Base-by-base conservation (phyloP, 2,888 invertebrate species). In the Chironomus tentans region DNA sequence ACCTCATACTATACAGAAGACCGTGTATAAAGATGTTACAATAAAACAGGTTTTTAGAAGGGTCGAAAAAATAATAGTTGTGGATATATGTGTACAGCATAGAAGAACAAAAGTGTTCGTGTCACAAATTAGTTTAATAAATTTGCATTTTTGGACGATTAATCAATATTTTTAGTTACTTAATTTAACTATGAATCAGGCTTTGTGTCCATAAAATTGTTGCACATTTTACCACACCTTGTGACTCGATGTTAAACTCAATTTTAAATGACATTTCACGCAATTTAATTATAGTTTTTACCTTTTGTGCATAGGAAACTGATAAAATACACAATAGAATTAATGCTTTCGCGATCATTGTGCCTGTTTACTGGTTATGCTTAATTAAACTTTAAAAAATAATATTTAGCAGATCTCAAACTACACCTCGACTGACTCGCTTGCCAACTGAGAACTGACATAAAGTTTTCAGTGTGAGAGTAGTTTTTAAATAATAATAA, bases 311-410 rank as follows among this genome's bases (percentile, higher is more conserved):
- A 78, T 78, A 80, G 77, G 79, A 78, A 73, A 78, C 79, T 77
- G 80, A 80, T 76, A 81, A 77, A 76, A 80, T 77, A 68, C 78
- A 79, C 77, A 81, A 79, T 77, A 81, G 78, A 78, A 78, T 79
- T 77, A 79, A 77, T 38, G 78, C 77, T 77, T 78, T 77, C 70
- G 73, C 62, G 28, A 77, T 73, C 77, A 77, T 77, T 50, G 48
- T 75, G 46, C 48, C n/a, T 56, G 56, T 1, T 2, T 50, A 15
- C 2, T n/a, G 15, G 1, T n/a, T 28, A 12, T 70, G 21, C 22
- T 2, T n/a, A 5, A 4, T 56, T 56, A 56, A 15, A 4, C 3
- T 56, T 56, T 56, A 4, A 28, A 4, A 3, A 28, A 28, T 18
- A n/a, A n/a, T 56, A 18, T 56, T 18, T 15, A 28, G n/a, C n/a